Evolutionary conservation across 2,888 invertebrate species (phyloP).

Genomic region (Chalcosyrphus nemorum): DNA sequence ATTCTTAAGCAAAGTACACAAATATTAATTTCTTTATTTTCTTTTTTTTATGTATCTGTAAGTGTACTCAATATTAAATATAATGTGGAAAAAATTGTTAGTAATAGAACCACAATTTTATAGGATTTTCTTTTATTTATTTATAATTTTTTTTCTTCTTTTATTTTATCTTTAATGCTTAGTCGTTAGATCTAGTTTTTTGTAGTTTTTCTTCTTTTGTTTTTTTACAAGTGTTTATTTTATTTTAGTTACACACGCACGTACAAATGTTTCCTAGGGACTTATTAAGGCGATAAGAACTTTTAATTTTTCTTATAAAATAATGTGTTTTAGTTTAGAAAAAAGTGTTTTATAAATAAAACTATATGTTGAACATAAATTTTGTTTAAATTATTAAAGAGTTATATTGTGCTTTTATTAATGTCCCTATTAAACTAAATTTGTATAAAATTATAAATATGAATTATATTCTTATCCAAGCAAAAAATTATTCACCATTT

Average conservation of each 20-base stretch:
- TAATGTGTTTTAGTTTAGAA: conserved; percentile 42
- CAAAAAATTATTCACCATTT: neutral
- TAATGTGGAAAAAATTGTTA: conserved; percentile 31
- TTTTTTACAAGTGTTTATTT: conserved; percentile 57
- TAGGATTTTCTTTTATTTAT: conserved; percentile 35
- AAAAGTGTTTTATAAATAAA: conserved; percentile 12
- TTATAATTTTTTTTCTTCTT: conserved; percentile 5
- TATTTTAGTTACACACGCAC: conserved; percentile 63
- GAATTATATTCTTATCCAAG: neutral
- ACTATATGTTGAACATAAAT: neutral
- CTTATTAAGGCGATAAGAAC: conserved; percentile 72
- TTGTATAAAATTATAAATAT: too few species aligned
- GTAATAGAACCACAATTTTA: conserved; percentile 23
- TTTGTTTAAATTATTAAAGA: neutral
- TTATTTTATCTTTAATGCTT: conserved; percentile 36
- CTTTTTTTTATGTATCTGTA: conserved; percentile 31
- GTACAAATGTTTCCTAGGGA: conserved; percentile 65
- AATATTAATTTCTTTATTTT: conserved; percentile 38
- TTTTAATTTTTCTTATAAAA: conserved; percentile 57
- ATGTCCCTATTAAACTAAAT: conserved; percentile 13
- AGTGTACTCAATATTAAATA: conserved; percentile 24
- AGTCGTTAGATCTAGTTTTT: conserved; percentile 40
- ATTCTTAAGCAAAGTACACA: conserved; percentile 65
- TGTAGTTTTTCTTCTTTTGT: conserved; percentile 10
- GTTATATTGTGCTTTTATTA: neutral